Evolutionary conservation across 2,113 vertebrate genomes (phyloP).

Genomic region (Rhea americana): DNA sequence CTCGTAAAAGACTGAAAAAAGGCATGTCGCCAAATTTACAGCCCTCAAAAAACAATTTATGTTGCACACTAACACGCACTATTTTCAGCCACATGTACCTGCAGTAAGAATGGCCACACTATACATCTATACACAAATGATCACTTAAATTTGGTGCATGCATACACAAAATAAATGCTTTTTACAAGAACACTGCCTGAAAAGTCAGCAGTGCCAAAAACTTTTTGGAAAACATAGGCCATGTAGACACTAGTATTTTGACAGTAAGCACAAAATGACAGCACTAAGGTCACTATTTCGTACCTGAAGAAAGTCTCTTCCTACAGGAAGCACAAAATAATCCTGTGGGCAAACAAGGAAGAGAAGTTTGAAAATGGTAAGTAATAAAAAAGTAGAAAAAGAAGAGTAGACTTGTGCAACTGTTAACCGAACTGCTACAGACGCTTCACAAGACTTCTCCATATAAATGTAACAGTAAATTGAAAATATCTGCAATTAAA

Average conservation of each 20-base stretch:
- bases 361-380: conserved; percentile 78
- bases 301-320: conserved; percentile 77
- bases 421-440: background rate
- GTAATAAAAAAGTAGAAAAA: conserved; percentile 77
- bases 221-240: background rate
- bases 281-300: conserved; percentile 69
- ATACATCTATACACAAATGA: accelerated
- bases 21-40: background rate
- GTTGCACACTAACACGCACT: background rate
- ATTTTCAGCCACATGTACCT: background rate
- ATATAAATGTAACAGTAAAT: background rate
- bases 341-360: conserved; percentile 84
- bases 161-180: background rate
- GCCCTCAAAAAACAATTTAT: background rate
- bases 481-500: background rate
- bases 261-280: conserved; percentile 3
- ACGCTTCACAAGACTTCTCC: background rate
- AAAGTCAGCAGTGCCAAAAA: background rate
- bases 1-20: background rate
- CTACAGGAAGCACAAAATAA: conserved; percentile 80
- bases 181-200: background rate
- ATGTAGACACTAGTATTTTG: background rate
- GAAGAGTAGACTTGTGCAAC: accelerated
- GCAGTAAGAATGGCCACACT: background rate
- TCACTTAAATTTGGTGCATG: too few relatives aligned